Base-by-base conservation (phyloP, 2,888 invertebrate genomes). In the Drosophila histrio region DNA sequence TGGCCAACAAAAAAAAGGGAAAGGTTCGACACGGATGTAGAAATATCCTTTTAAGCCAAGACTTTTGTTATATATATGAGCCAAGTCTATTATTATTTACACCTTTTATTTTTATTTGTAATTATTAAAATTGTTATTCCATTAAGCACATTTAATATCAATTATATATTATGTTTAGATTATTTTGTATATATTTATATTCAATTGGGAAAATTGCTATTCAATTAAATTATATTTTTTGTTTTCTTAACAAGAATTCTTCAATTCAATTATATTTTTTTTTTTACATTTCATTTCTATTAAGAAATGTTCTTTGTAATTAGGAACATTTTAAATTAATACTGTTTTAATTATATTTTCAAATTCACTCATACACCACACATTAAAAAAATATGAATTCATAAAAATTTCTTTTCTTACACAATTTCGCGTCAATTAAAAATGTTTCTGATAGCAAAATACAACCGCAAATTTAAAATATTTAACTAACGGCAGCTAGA, bases 391-490 rank as follows among this genome's bases (percentile, higher is more conserved):
- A 49, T 3, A 4, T 5, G n/a, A 26, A 41, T 15, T 21, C 17
- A 17, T n/a, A 17, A 11, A 32, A 21, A 26, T 34, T 1, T 26
- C 5, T 17, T 26, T 13, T 60, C 76, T 74, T 74, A 76, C 73
- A 72, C 77, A 72, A 59, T 50, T 13, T 19, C 36, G 15, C 49
- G 60, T 39, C 34, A 77, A 59, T 77, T 79, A 62, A 19, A 54
- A 61, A 71, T 67, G 58, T 43, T 58, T 38, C 28, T 28, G 49
- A 43, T 19, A 52, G 24, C 38, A 11, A 56, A 54, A 72, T 34
- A 64, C 56, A 67, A 81, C 81, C 70, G 63, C 75, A 84, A 78
- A 62, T 71, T 71, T 61, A 5, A 68, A 77, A 77, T 71, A 46
- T 68, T 78, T 74, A 64, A 64, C 59, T 74, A 84, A 74, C 80